Conservation (phyloP, 2,888 invertebrate species). For the Tetranychus truncatus region DNA sequence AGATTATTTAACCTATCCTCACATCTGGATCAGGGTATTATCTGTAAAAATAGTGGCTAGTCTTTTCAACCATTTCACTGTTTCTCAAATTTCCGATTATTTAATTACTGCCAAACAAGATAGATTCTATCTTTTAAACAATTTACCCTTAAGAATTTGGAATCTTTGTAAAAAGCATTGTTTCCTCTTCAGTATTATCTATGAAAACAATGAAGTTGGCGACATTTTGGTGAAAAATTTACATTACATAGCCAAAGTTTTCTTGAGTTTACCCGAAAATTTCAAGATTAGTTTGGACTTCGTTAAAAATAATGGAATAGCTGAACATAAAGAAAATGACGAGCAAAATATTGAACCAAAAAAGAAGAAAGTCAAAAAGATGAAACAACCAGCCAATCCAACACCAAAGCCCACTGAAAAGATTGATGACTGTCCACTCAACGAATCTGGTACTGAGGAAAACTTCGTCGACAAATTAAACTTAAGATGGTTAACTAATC, state of each 20-base stretch:
- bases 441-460: background rate
- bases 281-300: background rate
- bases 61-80: constrained; percentile 46
- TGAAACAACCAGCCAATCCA: background rate
- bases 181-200: constrained; percentile 19
- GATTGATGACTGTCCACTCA: background rate
- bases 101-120: constrained; percentile 39
- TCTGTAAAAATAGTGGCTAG: constrained; percentile 56
- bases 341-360: background rate
- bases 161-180: constrained; percentile 21
- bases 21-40: constrained; percentile 64
- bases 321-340: background rate
- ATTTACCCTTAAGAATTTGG: constrained; percentile 24
- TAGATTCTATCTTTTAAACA: constrained; percentile 23
- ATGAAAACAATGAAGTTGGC: constrained; percentile 11
- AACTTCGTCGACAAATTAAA: background rate
- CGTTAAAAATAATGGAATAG: background rate
- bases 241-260: constrained; percentile 17
- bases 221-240: constrained; percentile 22
- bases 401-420: background rate
- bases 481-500: constrained; percentile 19
- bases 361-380: background rate
- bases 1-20: constrained; percentile 51
- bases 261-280: constrained; percentile 9
- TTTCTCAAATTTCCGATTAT: constrained; percentile 40